phyloP scores from a whole-genome alignment of 1,140 invertebrate species.

The Leucophenga varia region DNA sequence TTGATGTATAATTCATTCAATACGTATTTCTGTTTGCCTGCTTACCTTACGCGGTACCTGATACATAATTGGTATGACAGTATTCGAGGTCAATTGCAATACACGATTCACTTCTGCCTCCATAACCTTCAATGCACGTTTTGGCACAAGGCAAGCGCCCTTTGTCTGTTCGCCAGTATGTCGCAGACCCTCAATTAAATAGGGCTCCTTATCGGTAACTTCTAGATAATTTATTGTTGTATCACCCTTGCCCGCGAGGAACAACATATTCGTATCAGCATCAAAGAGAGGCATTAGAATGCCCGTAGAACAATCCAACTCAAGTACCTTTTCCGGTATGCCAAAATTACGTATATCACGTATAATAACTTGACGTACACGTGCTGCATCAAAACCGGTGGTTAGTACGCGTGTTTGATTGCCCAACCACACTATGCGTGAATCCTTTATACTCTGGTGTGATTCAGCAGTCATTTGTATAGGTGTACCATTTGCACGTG shows the following conservation, averaged over 20 bases:
- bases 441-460: conserved; percentile 89
- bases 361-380: conserved; percentile 82
- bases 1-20: background rate
- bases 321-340: conserved; percentile 74
- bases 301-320: conserved; percentile 87
- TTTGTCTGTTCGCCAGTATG: conserved; percentile 82
- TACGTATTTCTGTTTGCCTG: conserved; percentile 14
- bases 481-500: conserved; percentile 62
- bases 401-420: conserved; percentile 79
- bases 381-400: conserved; percentile 75
- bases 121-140: conserved; percentile 90
- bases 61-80: conserved; percentile 89
- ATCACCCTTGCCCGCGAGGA: conserved; percentile 90
- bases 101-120: conserved; percentile 91
- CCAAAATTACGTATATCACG: conserved; percentile 82
- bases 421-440: conserved; percentile 84
- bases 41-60: conserved; percentile 83
- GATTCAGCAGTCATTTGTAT: conserved; percentile 70
- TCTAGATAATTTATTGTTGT: conserved; percentile 86
- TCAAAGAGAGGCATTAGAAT: conserved; percentile 88
- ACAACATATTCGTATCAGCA: conserved; percentile 90
- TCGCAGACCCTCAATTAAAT: conserved; percentile 72
- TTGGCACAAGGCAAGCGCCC: conserved; percentile 87
- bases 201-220: conserved; percentile 80
- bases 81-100: conserved; percentile 78